Conservation (phyloP, 2,888 invertebrate species). For the Tipula confusa region DNA sequence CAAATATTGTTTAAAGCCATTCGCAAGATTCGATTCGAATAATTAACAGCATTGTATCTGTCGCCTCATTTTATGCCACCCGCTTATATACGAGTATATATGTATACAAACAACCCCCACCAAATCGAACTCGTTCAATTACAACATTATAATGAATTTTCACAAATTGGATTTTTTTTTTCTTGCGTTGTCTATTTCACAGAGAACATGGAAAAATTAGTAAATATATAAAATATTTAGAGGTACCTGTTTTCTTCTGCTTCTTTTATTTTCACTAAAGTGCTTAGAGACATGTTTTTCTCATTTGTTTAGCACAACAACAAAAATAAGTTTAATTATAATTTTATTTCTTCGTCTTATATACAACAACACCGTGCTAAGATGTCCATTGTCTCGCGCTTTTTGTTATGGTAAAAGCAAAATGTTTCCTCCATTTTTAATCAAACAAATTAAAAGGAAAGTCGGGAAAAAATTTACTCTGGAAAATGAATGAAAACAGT, state of each 20-base stretch:
- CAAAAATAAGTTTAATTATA: background rate
- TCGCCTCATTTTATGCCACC: background rate
- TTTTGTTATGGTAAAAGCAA: background rate
- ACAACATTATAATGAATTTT: background rate
- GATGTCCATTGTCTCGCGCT: background rate
- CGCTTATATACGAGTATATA: background rate
- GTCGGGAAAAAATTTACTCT: background rate
- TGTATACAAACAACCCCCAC: background rate
- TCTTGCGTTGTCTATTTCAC: background rate
- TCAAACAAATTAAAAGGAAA: constrained; percentile 20
- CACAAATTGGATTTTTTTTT: background rate
- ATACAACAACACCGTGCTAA: background rate
- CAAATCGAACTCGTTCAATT: background rate
- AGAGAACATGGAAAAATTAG: background rate
- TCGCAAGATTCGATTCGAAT: background rate
- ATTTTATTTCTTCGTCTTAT: background rate
- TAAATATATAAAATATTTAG: background rate
- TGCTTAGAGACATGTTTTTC: background rate
- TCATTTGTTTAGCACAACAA: background rate
- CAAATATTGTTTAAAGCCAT: background rate
- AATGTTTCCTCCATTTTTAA: background rate
- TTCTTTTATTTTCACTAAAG: background rate
- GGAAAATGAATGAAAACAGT: background rate
- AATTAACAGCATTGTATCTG: background rate
- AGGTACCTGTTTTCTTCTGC: background rate